Evolutionary conservation across 2,888 invertebrate species (phyloP).

Genomic region (Agriopis leucophaearia): DNA sequence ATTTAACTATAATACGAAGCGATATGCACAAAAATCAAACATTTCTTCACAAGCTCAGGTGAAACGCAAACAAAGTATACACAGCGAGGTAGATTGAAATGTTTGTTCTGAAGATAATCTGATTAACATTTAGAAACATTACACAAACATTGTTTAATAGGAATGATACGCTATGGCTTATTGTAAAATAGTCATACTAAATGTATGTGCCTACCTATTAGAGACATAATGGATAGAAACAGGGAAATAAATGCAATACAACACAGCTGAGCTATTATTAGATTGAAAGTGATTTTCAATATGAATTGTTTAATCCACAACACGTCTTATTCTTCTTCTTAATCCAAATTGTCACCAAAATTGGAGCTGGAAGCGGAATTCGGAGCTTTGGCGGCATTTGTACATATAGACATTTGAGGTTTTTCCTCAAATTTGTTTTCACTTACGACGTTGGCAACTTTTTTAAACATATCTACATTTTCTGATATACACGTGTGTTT

Average conservation of each 20-base stretch:
- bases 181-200: constrained; percentile 44
- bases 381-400: no score
- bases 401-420: no score
- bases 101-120: constrained; percentile 58
- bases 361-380: no score
- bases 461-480: no score
- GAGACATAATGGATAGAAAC: constrained; percentile 30
- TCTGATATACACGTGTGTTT: no score
- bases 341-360: no score
- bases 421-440: no score
- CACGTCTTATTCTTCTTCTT: no score
- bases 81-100: constrained; percentile 74
- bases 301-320: no score
- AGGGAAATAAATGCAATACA: constrained; percentile 20
- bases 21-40: constrained; percentile 51
- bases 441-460: no score
- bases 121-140: constrained; percentile 43
- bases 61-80: constrained; percentile 64
- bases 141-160: constrained; percentile 46
- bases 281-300: neutral
- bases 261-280: neutral
- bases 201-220: constrained; percentile 33
- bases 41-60: constrained; percentile 49
- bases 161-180: constrained; percentile 55
- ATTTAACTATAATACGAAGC: constrained; percentile 50